Evolutionary conservation across 2,113 vertebrate genomes (phyloP).

Genomic region (Callospermophilus lateralis): DNA sequence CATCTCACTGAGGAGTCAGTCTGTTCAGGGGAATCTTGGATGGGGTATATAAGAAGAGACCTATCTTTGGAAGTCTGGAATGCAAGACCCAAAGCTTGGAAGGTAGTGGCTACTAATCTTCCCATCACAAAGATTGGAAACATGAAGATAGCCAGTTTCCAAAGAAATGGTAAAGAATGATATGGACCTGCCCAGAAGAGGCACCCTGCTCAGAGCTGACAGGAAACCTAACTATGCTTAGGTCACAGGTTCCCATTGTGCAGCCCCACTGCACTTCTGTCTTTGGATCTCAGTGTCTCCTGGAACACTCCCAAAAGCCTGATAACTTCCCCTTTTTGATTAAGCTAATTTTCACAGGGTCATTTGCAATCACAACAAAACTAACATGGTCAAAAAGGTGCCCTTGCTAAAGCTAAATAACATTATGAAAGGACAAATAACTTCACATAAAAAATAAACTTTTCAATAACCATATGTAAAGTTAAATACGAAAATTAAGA

Average conservation of each 20-base stretch:
- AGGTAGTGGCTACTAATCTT: neutral
- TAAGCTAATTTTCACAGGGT: neutral
- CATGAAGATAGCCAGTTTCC: neutral
- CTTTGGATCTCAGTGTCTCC: neutral
- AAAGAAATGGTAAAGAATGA: neutral
- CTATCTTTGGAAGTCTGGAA: neutral
- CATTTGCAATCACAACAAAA: neutral
- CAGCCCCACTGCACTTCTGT: neutral
- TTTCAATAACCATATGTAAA: neutral
- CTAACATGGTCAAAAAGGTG: neutral
- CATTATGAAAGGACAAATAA: neutral
- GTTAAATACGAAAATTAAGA: neutral
- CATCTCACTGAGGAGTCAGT: neutral
- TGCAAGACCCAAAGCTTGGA: neutral
- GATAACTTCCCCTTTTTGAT: neutral
- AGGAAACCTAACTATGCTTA: too few relatives aligned
- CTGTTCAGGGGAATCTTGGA: neutral
- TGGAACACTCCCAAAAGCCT: neutral
- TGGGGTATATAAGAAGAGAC: neutral
- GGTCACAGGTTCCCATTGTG: neutral
- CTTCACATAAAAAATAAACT: neutral
- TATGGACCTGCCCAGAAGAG: neutral
- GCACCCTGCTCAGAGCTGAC: neutral
- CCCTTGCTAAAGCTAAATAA: slow-evolving; percentile 10
- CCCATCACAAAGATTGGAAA: neutral